Evolutionary conservation across 2,888 invertebrate genomes (phyloP).

Genomic region (Drymonia ruficornis): DNA sequence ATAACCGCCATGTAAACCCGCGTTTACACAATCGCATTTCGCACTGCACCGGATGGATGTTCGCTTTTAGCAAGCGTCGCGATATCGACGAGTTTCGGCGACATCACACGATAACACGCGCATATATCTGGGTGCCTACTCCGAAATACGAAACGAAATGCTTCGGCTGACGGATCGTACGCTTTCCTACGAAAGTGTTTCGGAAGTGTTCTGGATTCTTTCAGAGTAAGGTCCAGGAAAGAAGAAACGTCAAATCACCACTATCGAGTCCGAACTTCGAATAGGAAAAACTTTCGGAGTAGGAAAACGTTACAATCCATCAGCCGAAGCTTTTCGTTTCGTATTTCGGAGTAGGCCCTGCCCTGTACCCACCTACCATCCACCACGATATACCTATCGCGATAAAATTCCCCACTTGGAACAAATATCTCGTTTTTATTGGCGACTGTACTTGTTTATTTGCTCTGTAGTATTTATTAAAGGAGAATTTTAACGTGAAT

Average conservation of each 20-base stretch:
- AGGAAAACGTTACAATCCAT: no score
- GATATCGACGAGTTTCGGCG: slow-evolving; percentile 40
- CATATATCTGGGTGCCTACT: no score
- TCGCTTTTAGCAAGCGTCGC: slow-evolving; percentile 54
- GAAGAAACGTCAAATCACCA: no score
- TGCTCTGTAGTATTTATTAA: slow-evolving; percentile 14
- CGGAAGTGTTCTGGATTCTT: no score
- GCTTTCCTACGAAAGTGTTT: no score
- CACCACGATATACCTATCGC: slow-evolving; percentile 27
- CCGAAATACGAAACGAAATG: no score
- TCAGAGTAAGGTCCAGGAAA: no score
- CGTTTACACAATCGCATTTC: slow-evolving; percentile 41
- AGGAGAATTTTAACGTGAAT: slow-evolving; percentile 26
- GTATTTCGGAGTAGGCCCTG: no score
- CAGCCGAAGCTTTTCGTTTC: no score
- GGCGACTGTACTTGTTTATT: slow-evolving; percentile 35
- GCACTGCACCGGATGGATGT: slow-evolving; percentile 51
- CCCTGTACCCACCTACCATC: slow-evolving; percentile 6
- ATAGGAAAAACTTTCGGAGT: no score
- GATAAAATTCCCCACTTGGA: slow-evolving; percentile 29
- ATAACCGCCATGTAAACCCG: slow-evolving; percentile 38
- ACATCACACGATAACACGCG: slow-evolving; percentile 31
- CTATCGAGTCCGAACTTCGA: no score
- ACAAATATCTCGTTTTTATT: slow-evolving; percentile 42
- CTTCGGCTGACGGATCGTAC: no score